Evolutionary conservation across 2,113 vertebrate species (phyloP).

Genomic region (Amazona guildingii): DNA sequence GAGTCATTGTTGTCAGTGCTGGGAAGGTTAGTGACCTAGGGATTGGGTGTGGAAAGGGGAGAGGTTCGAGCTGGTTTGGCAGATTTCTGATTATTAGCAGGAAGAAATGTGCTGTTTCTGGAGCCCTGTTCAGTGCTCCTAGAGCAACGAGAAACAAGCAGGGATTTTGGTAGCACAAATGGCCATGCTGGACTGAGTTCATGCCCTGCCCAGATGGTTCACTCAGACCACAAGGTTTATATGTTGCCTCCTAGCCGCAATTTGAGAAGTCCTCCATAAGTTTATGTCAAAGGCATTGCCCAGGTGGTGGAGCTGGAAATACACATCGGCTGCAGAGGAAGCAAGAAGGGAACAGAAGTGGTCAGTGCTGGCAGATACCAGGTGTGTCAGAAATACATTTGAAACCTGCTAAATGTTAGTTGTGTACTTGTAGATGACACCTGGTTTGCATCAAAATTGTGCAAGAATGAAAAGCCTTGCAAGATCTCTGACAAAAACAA

Average conservation of each 20-base stretch:
- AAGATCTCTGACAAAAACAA: neutral
- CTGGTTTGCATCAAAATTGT: neutral
- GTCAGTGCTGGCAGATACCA: neutral
- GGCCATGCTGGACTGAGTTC: neutral
- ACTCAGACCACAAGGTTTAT: neutral
- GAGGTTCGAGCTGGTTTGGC: slow-evolving; percentile 54
- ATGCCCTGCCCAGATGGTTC: neutral
- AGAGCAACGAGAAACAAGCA: neutral
- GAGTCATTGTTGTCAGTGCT: slow-evolving; percentile 7
- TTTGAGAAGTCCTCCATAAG: neutral
- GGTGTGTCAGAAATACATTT: neutral
- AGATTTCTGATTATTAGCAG: slow-evolving; percentile 28
- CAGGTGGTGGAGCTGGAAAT: neutral
- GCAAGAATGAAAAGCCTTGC: neutral
- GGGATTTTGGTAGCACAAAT: neutral
- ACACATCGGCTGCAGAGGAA: neutral
- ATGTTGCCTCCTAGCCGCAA: neutral
- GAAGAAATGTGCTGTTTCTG: slow-evolving; percentile 33
- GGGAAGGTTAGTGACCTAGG: slow-evolving; percentile 63
- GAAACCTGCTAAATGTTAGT: neutral
- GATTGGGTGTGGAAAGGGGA: slow-evolving; percentile 70
- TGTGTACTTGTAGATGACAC: neutral
- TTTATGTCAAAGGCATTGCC: neutral
- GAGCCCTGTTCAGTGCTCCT: neutral
- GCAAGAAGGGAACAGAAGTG: neutral